Evolutionary conservation across 2,797 vertebrate genomes (phyloP), one percentile per base, ranked within the genome.

Genomic region (Tapirus indicus): DNA sequence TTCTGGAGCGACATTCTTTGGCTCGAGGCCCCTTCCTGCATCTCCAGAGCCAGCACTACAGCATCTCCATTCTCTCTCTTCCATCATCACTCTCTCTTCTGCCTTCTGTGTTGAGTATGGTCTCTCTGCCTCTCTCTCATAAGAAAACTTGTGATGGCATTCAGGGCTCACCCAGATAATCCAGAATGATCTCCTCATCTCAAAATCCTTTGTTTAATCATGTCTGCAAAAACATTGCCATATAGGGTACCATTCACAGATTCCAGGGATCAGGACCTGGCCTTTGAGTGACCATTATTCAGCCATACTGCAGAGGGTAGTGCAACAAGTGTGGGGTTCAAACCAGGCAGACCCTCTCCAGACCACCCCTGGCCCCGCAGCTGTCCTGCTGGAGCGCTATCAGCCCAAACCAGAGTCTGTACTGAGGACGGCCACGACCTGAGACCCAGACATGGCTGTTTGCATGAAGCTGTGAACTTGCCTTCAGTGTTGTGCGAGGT

Each of bases 401-500:
- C 11, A 82, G 32, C 38, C 58, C 49, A 80, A 72, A 66, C 14
- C 72, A 49, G 12, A 29, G 21, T 27, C 35, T 32, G 8, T 6
- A 20, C 66, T 38, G 41, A 17, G 20, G 16, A 32, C 32, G 29
- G 54, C 38, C 25, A 58, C 6, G 32, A 90, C 49, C 66, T 66
- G 32, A 6, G 25, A 58, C 35, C 18, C 54, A 88, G 32, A 41
- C 38, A 10, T 2, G 16, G 32, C 41, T 60, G 7, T 72, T 54
- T 38, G 8, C 29, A 27, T 23, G 27, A 79, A 79, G 66, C 25
- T 86, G n/a, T 69, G 64, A 49, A 56, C 41, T 7, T 49, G 60
- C 72, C 23, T 71, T 85, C 25, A 64, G 44, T 27, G 80, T 84
- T 95, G 84, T 78, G 83, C 84, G 97, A 78, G 41, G 38, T 64